These are phyloP conservation scores for Takifugu rubripes DNA, from an alignment of 2,797 vertebrate species.

Conservation along the genomic window DNA sequence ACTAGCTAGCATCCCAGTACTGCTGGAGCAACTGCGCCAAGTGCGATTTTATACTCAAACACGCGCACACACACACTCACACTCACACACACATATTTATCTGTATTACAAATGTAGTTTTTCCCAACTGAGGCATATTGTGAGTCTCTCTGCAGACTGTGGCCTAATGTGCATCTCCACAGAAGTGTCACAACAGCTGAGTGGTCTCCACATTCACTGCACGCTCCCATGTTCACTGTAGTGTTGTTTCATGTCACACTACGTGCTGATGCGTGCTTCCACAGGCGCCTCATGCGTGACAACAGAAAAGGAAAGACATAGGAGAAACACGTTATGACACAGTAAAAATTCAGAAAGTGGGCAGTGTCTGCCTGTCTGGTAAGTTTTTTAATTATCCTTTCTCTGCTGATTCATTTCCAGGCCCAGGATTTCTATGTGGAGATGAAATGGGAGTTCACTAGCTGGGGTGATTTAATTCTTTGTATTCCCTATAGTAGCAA, in stretches of 20 bases:
- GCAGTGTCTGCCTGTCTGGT: slow-evolving; percentile 10
- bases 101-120: background rate
- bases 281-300: too few relatives aligned
- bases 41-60: slow-evolving; percentile 63
- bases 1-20: slow-evolving; percentile 89
- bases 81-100: slow-evolving; percentile 21
- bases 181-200: too few relatives aligned
- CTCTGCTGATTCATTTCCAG: slow-evolving; percentile 62
- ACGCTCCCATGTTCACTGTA: too few relatives aligned
- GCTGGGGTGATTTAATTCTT: slow-evolving; percentile 87
- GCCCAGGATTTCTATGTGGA: slow-evolving; percentile 99
- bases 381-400: slow-evolving; percentile 2
- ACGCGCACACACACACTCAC: slow-evolving; percentile 14
- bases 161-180: too few relatives aligned
- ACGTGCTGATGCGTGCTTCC: too few relatives aligned
- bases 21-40: slow-evolving; percentile 93
- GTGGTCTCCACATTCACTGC: too few relatives aligned
- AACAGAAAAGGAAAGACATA: too few relatives aligned
- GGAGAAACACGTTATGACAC: background rate
- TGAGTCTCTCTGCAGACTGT: too few relatives aligned
- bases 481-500: background rate
- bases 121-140: too few relatives aligned
- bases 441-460: slow-evolving; percentile 99
- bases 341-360: slow-evolving; percentile 23
- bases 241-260: too few relatives aligned